Evolutionary conservation across 92 coral and sea anemone species (phyloP).

Genomic region (Paragorgia papillata): DNA sequence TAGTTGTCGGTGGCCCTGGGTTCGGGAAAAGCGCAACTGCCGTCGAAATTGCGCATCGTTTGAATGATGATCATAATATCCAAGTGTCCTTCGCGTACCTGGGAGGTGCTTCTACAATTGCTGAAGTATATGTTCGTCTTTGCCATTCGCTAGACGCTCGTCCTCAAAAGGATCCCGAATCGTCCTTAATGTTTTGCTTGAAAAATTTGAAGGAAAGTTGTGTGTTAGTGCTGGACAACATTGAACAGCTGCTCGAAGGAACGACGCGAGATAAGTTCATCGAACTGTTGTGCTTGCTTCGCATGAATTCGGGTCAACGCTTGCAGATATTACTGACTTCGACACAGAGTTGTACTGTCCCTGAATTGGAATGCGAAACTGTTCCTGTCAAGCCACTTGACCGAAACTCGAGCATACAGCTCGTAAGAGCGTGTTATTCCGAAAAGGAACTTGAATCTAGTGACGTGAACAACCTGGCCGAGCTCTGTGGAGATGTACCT

Average conservation of each 20-base stretch:
- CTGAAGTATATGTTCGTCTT: conserved; percentile 2
- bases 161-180: not conserved
- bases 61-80: not conserved
- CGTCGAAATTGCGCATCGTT: conserved; percentile 13
- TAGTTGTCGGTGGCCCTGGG: conserved; percentile 13
- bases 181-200: conserved; percentile 3
- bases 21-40: conserved; percentile 15
- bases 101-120: not conserved
- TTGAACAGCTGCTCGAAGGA: not conserved
- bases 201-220: not conserved
- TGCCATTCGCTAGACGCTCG: not conserved
- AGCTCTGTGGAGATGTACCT: conserved; percentile 16
- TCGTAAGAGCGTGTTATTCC: not conserved
- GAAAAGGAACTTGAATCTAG: not conserved
- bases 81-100: not conserved
- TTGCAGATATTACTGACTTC: not conserved
- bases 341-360: not conserved
- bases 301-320: not conserved
- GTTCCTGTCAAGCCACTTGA: not conserved
- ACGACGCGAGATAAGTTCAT: not conserved
- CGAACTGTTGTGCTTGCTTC: not conserved
- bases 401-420: not conserved
- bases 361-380: not conserved
- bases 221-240: conserved; percentile 2
- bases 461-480: not conserved